These are phyloP conservation scores for Ceratosolen fusciceps DNA, from an alignment of 1,140 invertebrate genomes.

Conservation along the genomic window DNA sequence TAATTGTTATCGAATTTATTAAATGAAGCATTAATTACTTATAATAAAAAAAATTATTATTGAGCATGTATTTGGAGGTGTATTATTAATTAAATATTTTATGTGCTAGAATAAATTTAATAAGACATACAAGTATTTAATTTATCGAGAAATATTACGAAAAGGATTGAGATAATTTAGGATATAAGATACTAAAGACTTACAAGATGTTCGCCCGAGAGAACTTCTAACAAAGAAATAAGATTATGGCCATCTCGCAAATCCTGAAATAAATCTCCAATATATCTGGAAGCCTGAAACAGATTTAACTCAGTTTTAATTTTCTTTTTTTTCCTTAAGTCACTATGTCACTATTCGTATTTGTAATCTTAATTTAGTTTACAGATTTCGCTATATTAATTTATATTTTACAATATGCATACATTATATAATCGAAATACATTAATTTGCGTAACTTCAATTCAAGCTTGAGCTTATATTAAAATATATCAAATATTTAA, in stretches of 20 bases:
- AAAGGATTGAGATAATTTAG: too few species aligned
- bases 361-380: not conserved
- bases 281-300: conserved; percentile 89
- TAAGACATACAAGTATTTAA: too few species aligned
- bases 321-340: not conserved
- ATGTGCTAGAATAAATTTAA: too few species aligned
- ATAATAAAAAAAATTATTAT: too few species aligned
- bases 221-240: conserved; percentile 95
- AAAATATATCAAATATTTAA: too few species aligned
- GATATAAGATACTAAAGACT: conserved; percentile 73
- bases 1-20: too few species aligned
- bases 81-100: too few species aligned
- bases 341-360: not conserved
- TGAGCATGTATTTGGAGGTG: too few species aligned
- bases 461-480: not conserved
- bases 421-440: not conserved
- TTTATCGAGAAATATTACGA: too few species aligned
- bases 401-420: not conserved
- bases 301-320: not conserved
- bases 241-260: conserved; percentile 96
- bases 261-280: conserved; percentile 95
- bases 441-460: not conserved
- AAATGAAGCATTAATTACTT: too few species aligned
- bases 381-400: not conserved
- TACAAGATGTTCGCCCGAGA: conserved; percentile 96